Evolutionary conservation across 2,888 invertebrate species (phyloP).

Genomic region (Leucoma salicis): DNA sequence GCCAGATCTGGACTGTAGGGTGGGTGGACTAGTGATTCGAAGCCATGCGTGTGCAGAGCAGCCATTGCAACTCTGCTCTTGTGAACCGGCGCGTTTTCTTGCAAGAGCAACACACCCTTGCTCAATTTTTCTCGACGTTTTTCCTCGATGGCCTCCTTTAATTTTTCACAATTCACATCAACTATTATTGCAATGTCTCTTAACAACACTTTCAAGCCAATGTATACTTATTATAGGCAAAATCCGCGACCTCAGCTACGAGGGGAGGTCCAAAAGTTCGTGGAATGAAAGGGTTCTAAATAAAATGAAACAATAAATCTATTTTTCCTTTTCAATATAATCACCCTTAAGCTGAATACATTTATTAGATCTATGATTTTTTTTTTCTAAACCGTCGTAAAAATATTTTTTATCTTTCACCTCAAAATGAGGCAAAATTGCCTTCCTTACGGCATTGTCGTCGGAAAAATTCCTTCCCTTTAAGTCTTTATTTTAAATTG

Average conservation of each 20-base stretch:
- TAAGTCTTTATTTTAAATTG: neutral
- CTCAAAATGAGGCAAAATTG: neutral
- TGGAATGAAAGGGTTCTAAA: conserved; percentile 1
- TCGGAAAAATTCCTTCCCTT: neutral
- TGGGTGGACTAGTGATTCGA: conserved; percentile 8
- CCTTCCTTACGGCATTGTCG: neutral
- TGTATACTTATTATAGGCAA: too few relatives aligned
- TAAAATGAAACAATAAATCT: conserved; percentile 1
- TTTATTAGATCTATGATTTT: neutral
- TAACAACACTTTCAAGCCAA: too few relatives aligned
- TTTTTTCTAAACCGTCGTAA: neutral
- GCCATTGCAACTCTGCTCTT: conserved; percentile 7
- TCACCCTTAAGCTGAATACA: conserved; percentile 1
- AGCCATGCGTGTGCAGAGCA: conserved; percentile 5
- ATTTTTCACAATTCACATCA: too few relatives aligned
- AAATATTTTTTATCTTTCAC: conserved; percentile 4
- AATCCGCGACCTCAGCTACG: too few relatives aligned
- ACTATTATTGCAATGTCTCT: too few relatives aligned
- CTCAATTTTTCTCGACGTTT: conserved; percentile 1
- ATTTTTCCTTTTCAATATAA: conserved; percentile 1
- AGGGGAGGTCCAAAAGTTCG: conserved; percentile 1
- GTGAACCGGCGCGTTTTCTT: neutral
- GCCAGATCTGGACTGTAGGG: conserved; percentile 8
- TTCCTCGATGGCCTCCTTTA: too few relatives aligned
- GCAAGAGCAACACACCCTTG: conserved; percentile 1